Base-by-base conservation (phyloP, 1,140 invertebrate species). In the Dufourea novaeangliae region DNA sequence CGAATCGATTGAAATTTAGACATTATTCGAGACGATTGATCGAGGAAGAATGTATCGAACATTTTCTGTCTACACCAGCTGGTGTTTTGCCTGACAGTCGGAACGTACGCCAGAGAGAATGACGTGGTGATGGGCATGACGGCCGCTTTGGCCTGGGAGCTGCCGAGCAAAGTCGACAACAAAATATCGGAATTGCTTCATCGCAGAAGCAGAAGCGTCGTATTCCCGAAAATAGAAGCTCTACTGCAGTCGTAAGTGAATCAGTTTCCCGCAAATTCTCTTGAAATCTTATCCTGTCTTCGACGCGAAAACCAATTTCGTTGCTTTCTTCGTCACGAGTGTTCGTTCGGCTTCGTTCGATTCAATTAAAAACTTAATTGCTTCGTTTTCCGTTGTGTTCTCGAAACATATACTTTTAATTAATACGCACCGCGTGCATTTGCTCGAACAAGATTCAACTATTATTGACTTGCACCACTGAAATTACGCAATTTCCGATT, bases 151-250 rank as follows among this genome's bases (percentile, higher is more conserved):
- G 92, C 92, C 39, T 93, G 91, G 91, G 91, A 93, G 82, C 85
- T 93, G 50, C 93, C 93, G 20, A 89, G 56, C 69, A 89, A 92
- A 82, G 79, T 92, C 20, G 88, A 92, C 78, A 63, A 84, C 22
- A 90, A 91, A 80, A 80, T 90, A 72, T 83, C 82, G 52, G 81
- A 88, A 68, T 79, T 89, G 17, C 86, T 92, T 61, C 90, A 92
- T 74, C 88, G 92, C 14, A 80, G 70, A 14, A 90, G 87, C 62
- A 82, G 92, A 22, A 90, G 92, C 62, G 81, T 90, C 39, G 44
- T 92, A 7, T 93, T 89, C 67, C 91, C 92, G 14, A 93, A 92
- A 84, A 90, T 93, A 27, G 92, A 93, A 72, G 90, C 91, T 44
- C 90, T 93, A 27, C 76, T 93, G 20, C 87, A 93, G 39, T 89